Evolutionary conservation across 2,113 vertebrate species (phyloP).

Genomic region (Oreochromis niloticus): DNA sequence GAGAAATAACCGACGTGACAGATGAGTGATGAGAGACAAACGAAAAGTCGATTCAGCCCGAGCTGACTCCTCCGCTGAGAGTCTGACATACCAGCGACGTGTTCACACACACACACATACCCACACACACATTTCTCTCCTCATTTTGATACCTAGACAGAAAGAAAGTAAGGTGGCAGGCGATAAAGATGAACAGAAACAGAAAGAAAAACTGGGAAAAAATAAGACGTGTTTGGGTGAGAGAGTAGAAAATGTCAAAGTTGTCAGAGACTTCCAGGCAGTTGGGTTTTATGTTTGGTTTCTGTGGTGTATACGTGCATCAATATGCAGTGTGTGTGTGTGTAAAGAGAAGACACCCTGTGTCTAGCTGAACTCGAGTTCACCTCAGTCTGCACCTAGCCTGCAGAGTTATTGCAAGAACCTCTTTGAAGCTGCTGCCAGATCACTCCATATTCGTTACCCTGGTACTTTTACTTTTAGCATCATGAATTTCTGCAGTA

Average conservation of each 20-base stretch:
- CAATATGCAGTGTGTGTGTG: background rate
- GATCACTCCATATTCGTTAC: background rate
- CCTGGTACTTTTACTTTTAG: background rate
- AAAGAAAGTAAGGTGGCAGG: background rate
- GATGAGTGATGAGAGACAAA: constrained; percentile 35
- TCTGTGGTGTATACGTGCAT: background rate
- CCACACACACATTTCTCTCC: background rate
- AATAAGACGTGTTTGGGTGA: background rate
- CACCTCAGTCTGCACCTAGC: background rate
- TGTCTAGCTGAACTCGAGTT: constrained; percentile 19
- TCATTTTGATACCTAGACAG: background rate
- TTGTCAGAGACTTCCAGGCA: background rate
- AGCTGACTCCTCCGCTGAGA: background rate
- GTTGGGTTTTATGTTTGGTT: background rate
- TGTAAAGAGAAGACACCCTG: background rate
- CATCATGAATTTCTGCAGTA: background rate
- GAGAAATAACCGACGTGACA: background rate
- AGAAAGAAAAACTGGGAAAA: background rate
- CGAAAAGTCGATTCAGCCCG: background rate
- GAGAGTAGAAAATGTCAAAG: background rate
- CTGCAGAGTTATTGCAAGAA: constrained; percentile 16
- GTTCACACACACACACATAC: background rate
- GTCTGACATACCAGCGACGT: background rate
- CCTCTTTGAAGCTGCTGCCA: constrained; percentile 26
- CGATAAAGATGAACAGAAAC: background rate